Base-by-base conservation (phyloP, 2,113 vertebrate genomes). In the Ictidomys tridecemlineatus region DNA sequence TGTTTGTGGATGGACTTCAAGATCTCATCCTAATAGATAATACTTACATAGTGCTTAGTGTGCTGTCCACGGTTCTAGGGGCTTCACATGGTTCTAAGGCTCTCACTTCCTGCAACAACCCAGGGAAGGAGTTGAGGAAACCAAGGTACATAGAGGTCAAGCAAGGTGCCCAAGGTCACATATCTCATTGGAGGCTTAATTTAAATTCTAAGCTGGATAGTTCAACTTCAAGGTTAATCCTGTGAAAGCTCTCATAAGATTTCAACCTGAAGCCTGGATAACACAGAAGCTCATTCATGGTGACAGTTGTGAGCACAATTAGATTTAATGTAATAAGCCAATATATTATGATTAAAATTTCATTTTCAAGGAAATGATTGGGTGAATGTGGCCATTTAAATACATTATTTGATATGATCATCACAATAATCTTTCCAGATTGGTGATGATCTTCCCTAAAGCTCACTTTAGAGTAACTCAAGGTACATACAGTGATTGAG, bases 331-430 rank as follows among this genome's bases (percentile, higher is more conserved):
- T 70, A 87, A 72, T 92, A 88, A 97, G 53, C 61, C 56, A 48
- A 12, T 63, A 39, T 53, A 20, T 48, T 56, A 22, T 65, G 45
- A 88, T 70, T 88, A 83, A 83, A 89, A 39, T 88, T 67, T 88
- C 78, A 80, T 78, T 88, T 91, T 91, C 24, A 83, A 61, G 28
- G 39, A 88, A 74, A 83, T 22, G 70, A 78, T 82, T 34, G 73
- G 37, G 28, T 93, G 17, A 90, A 20, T 1, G 17, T 96, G 18
- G 53, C 34, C 18, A 72, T 56, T 95, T 83, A 87, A 39, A 69
- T 93, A 45, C 8, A 51, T 92, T 78, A 83, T 79, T 94, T 76
- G n/a, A 69, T 95, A 32, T 85, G 63, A 91, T 83, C 32, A 93
- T 91, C 79, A 84, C 37, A 67, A 87, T 63, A 65, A 6, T 95